Conservation (phyloP, 1,140 invertebrate genomes). For the Pseudobourletiella spinata region DNA sequence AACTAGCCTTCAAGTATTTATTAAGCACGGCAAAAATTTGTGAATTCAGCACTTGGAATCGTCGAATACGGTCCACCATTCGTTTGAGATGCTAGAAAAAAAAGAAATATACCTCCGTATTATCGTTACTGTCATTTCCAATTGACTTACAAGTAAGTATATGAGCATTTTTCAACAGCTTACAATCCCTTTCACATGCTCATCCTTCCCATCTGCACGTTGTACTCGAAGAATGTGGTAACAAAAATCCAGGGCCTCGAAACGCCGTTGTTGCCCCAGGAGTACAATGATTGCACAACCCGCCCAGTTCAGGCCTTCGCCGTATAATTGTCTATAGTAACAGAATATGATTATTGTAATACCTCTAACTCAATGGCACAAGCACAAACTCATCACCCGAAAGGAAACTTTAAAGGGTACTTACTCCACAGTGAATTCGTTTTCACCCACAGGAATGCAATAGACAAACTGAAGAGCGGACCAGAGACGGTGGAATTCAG, state of each 20-base stretch:
- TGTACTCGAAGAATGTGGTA: conserved; percentile 97
- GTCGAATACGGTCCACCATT: conserved; percentile 93
- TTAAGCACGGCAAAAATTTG: conserved; percentile 97
- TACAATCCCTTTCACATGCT: conserved; percentile 91
- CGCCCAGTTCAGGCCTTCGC: conserved; percentile 98
- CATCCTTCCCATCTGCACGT: conserved; percentile 92
- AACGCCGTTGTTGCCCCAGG: conserved; percentile 87
- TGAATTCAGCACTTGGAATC: conserved; percentile 96
- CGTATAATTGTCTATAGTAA: conserved; percentile 89
- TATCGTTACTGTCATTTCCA: no score
- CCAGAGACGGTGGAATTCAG: conserved; percentile 96
- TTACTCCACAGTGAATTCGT: conserved; percentile 94
- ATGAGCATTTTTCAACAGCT: conserved; percentile 44
- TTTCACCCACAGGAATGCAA: conserved; percentile 93
- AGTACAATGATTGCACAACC: conserved; percentile 98
- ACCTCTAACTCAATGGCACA: conserved; percentile 27
- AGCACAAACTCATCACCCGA: no score
- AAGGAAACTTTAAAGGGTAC: no score
- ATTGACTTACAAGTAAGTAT: no score
- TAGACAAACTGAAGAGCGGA: conserved; percentile 97
- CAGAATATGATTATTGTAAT: no score
- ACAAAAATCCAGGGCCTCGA: conserved; percentile 97
- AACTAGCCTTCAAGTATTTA: conserved; percentile 77
- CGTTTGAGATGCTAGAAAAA: conserved; percentile 74
- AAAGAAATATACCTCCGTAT: no score